Base-by-base conservation (phyloP, 2,113 vertebrate genomes). In the Corynorhinus townsendii region DNA sequence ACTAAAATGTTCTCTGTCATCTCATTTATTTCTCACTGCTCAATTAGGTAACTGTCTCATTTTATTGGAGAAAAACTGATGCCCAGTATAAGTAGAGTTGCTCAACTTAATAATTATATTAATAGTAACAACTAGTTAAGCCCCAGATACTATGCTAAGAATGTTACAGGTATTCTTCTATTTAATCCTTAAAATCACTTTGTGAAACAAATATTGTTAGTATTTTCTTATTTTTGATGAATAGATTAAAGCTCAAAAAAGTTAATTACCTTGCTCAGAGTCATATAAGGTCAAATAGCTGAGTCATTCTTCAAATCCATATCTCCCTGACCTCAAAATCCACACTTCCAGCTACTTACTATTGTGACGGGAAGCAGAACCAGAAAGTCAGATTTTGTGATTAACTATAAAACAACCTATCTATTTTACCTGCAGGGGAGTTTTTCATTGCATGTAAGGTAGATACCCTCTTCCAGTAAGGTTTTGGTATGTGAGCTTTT, bases 121-220 rank as follows among this genome's bases (percentile, higher is more conserved):
- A 72, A 49, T 17, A 88, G 49, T 5, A 38, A 10, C 17, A 92
- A 59, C 8, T 69, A 75, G 80, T 64, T 85, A 83, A 91, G 38
- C 86, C 64, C 40, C 59, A 96, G 33, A 20, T 40, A 87, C 30
- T 71, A 28, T 66, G n/a, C 77, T 86, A 84, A 91, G n/a, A 47
- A 49, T 73, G 49, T 68, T 49, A 40, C 26, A 68, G 16, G 7
- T 38, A 72, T 11, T 80, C 38, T 90, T 77, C 87, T 80, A 62
- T 7, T 86, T 84, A 89, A 64, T 93, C 72, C 59, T 81, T 94
- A 91, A 93, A 82, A 68, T 92, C 77, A 85, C 54, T 89, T 84
- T 76, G 9, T 93, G 47, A 93, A 93, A 95, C 93, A 26, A 73
- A 24, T 49, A 71, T 77, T 93, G 6, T 33, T 81, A 26, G 90